Evolutionary conservation across 2,113 vertebrate genomes (phyloP).

Genomic region (Toxotes jaculatrix): DNA sequence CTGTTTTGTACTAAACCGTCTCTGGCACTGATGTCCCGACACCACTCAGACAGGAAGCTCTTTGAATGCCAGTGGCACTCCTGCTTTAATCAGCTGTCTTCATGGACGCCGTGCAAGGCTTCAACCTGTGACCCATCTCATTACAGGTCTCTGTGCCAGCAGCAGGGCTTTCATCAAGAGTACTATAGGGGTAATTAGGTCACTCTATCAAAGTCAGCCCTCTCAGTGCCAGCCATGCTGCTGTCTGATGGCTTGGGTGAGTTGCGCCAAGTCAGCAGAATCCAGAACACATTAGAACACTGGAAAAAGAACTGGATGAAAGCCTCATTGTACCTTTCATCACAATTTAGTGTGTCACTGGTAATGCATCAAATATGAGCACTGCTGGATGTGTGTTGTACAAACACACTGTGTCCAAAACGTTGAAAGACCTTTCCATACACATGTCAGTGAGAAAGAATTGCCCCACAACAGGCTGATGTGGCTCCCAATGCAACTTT

Average conservation of each 20-base stretch:
- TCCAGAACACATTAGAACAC: conserved; percentile 52
- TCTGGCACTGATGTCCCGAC: background rate
- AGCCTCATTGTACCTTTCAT: conserved; percentile 56
- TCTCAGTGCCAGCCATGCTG: conserved; percentile 55
- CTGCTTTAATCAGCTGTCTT: conserved; percentile 38
- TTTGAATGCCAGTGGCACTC: conserved; percentile 10
- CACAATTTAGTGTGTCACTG: conserved; percentile 43
- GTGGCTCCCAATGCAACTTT: conserved; percentile 14
- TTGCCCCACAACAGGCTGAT: background rate
- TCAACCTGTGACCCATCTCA: conserved; percentile 59
- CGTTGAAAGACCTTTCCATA: conserved; percentile 25
- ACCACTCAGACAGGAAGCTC: conserved; percentile 37
- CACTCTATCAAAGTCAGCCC: conserved; percentile 67
- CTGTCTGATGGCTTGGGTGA: conserved; percentile 59
- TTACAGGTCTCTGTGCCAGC: conserved; percentile 51
- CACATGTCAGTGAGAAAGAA: conserved; percentile 20
- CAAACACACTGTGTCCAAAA: conserved; percentile 25
- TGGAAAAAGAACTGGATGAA: conserved; percentile 43
- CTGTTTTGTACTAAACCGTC: background rate
- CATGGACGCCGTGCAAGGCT: background rate
- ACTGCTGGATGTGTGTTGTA: conserved; percentile 33
- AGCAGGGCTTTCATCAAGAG: conserved; percentile 55
- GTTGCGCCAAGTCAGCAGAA: conserved; percentile 61
- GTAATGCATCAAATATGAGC: conserved; percentile 39
- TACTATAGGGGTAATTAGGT: conserved; percentile 63